Evolutionary conservation across 2,113 vertebrate species (phyloP).

Genomic region (Apodemus speciosus): DNA sequence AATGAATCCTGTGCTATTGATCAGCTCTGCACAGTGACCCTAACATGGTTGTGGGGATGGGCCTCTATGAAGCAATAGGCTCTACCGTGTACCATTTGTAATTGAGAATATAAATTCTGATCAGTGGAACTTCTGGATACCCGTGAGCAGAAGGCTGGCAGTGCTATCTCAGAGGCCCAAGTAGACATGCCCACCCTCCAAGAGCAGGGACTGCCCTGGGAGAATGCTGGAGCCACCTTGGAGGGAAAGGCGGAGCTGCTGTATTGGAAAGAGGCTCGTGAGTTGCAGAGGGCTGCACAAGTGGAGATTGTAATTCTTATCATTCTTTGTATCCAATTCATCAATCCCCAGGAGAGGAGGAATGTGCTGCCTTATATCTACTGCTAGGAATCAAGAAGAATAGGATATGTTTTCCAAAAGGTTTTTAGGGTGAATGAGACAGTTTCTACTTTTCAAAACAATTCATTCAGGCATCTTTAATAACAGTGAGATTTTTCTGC

Average conservation of each 20-base stretch:
- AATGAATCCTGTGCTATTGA: neutral
- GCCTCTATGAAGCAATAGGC: neutral
- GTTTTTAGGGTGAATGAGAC: conserved; percentile 64
- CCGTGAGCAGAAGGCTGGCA: neutral
- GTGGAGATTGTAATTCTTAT: conserved; percentile 59
- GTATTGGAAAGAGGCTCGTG: conserved; percentile 19
- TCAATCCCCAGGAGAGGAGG: conserved; percentile 53
- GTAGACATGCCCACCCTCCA: neutral
- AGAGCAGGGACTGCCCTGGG: neutral
- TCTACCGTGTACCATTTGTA: neutral
- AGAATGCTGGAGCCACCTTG: neutral
- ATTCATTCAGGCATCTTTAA: neutral
- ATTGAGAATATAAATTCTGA: neutral
- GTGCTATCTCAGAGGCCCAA: too few species aligned
- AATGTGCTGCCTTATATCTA: conserved; percentile 61
- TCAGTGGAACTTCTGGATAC: neutral
- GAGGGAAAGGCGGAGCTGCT: conserved; percentile 9
- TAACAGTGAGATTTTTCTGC: neutral
- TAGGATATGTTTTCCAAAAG: conserved; percentile 63
- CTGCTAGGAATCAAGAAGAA: conserved; percentile 63
- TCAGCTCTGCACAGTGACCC: neutral
- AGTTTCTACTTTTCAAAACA: conserved; percentile 65
- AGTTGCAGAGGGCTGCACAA: conserved; percentile 40
- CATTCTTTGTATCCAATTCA: conserved; percentile 49
- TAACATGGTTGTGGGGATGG: neutral